These are phyloP conservation scores for Liparis tanakae DNA, from an alignment of 2,797 vertebrate species.

Conservation along the genomic window DNA sequence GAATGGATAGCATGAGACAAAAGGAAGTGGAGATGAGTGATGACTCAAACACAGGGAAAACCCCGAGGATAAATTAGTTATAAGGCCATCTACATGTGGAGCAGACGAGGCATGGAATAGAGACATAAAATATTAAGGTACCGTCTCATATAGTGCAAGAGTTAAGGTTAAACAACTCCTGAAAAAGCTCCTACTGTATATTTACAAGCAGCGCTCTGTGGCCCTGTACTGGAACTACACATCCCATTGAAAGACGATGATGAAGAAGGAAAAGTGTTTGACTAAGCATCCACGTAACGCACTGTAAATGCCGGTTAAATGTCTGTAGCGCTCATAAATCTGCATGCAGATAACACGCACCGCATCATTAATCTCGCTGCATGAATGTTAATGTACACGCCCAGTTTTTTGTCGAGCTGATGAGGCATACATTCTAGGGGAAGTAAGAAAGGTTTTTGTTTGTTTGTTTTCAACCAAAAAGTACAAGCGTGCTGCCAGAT, in stretches of 20 bases:
- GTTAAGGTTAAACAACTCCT: conserved; percentile 66
- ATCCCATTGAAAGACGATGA: conserved; percentile 30
- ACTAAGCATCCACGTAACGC: conserved; percentile 33
- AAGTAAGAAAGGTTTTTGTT: conserved; percentile 34
- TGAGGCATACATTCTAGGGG: conserved; percentile 35
- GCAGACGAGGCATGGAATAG: conserved; percentile 80
- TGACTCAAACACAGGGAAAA: conserved; percentile 68
- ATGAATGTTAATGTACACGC: conserved; percentile 73
- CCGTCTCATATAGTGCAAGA: conserved; percentile 63
- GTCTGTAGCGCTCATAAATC: conserved; percentile 54
- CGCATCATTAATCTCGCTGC: conserved; percentile 53
- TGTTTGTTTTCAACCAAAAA: conserved; percentile 21
- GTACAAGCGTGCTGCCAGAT: conserved; percentile 18
- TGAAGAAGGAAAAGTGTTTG: conserved; percentile 38
- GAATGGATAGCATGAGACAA: conserved; percentile 38
- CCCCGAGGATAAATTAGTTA: conserved; percentile 81
- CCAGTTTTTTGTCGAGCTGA: conserved; percentile 69
- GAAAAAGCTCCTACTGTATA: conserved; percentile 34
- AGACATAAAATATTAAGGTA: conserved; percentile 81
- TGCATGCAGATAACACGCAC: conserved; percentile 63
- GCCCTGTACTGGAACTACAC: conserved; percentile 34
- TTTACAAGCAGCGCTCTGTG: conserved; percentile 28
- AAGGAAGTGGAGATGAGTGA: conserved; percentile 47
- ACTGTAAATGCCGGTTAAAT: conserved; percentile 19
- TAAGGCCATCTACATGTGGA: conserved; percentile 78